These are phyloP conservation scores for Malachius bipustulatus DNA, from an alignment of 2,888 invertebrate species.

Conservation along the genomic window DNA sequence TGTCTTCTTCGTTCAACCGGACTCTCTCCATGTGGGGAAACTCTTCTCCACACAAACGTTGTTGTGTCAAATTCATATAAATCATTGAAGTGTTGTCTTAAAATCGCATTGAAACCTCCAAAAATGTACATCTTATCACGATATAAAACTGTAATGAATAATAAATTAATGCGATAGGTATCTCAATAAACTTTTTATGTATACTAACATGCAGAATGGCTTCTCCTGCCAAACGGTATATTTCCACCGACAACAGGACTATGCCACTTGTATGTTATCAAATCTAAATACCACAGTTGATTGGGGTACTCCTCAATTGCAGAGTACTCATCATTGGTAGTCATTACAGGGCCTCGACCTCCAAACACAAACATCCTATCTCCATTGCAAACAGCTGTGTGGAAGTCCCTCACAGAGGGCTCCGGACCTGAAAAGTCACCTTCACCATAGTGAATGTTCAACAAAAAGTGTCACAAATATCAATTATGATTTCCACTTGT, in stretches of 20 bases:
- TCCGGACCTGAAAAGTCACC: conserved; percentile 28
- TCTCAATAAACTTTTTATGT: too few species aligned
- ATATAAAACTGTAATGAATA: conserved; percentile 57
- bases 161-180: not conserved
- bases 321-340: conserved; percentile 38
- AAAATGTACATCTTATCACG: conserved; percentile 72
- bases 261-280: conserved; percentile 57
- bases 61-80: conserved; percentile 60
- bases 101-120: conserved; percentile 76
- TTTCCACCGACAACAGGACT: conserved; percentile 47
- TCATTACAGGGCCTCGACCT: conserved; percentile 50
- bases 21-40: conserved; percentile 46
- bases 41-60: conserved; percentile 47
- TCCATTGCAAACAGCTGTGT: conserved; percentile 68
- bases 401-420: conserved; percentile 67
- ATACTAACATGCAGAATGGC: conserved; percentile 80
- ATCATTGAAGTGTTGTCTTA: conserved; percentile 72
- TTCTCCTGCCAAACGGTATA: conserved; percentile 69
- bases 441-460: too few species aligned
- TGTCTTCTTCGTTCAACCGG: conserved; percentile 61
- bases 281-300: conserved; percentile 64
- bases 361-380: conserved; percentile 83
- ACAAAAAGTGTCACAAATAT: not conserved
- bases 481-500: not conserved
- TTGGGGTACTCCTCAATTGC: conserved; percentile 68